phyloP scores from a whole-genome alignment of 2,888 invertebrate genomes.

The Drosophila subsilvestris region DNA sequence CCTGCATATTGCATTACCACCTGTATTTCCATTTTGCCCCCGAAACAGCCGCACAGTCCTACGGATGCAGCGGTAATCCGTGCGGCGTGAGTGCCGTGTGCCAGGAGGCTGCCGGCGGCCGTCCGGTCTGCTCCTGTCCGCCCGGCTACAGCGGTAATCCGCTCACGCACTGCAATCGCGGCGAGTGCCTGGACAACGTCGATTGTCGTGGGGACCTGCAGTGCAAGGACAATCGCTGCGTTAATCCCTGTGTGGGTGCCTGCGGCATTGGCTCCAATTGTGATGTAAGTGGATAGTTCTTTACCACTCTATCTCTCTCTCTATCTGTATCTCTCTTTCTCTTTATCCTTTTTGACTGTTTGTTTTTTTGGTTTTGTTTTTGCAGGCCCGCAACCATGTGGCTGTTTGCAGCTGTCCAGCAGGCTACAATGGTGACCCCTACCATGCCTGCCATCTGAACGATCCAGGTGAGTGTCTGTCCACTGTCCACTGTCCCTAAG shows the following conservation, averaged over 20 bases:
- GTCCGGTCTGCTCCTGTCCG: slow-evolving; percentile 92
- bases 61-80: slow-evolving; percentile 86
- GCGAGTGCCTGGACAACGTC: slow-evolving; percentile 90
- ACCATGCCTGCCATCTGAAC: slow-evolving; percentile 88
- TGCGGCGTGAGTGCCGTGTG: slow-evolving; percentile 89
- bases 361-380: background rate
- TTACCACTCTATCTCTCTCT: background rate
- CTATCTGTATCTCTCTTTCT: background rate
- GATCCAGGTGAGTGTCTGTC: slow-evolving; percentile 88
- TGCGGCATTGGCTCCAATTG: slow-evolving; percentile 92
- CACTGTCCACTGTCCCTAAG: too few species aligned
- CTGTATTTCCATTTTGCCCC: slow-evolving; percentile 14
- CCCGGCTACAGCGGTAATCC: slow-evolving; percentile 93
- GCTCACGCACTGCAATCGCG: slow-evolving; percentile 88
- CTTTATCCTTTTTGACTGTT: background rate
- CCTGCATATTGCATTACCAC: slow-evolving; percentile 35
- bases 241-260: slow-evolving; percentile 90
- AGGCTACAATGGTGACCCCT: slow-evolving; percentile 92
- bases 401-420: slow-evolving; percentile 91
- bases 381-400: slow-evolving; percentile 88
- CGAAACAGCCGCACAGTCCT: slow-evolving; percentile 57
- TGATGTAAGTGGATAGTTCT: slow-evolving; percentile 85
- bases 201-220: slow-evolving; percentile 90
- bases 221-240: slow-evolving; percentile 91
- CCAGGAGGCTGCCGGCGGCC: slow-evolving; percentile 87